phyloP scores from a whole-genome alignment of 2,888 invertebrate genomes.

The Oxyscelio sp. region DNA sequence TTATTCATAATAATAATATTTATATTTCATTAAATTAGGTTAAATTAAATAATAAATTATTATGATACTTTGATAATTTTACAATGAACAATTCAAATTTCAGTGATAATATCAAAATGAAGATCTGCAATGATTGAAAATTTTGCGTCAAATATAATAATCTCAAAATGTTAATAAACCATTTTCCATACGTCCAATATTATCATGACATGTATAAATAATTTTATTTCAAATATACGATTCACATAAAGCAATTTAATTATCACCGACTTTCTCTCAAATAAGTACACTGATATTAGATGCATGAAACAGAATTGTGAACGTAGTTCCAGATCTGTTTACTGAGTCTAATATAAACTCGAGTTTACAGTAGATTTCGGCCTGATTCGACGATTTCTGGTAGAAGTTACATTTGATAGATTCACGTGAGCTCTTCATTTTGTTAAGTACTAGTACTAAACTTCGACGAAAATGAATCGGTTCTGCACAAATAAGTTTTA shows the following conservation, averaged over 20 bases:
- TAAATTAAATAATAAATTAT: too few relatives aligned
- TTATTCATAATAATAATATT: too few relatives aligned
- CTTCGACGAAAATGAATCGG: constrained; percentile 11
- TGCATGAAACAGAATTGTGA: constrained; percentile 41
- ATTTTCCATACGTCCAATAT: too few relatives aligned
- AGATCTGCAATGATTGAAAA: too few relatives aligned
- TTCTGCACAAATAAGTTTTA: constrained; percentile 37
- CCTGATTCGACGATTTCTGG: constrained; percentile 53
- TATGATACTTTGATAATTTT: too few relatives aligned
- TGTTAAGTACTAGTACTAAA: constrained; percentile 22
- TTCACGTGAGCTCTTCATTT: constrained; percentile 40
- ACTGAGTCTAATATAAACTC: constrained; percentile 52
- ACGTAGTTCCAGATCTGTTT: constrained; percentile 36
- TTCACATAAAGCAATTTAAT: constrained; percentile 13
- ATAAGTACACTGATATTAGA: constrained; percentile 23
- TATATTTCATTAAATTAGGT: too few relatives aligned
- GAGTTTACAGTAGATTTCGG: constrained; percentile 52
- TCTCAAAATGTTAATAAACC: too few relatives aligned
- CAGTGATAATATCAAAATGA: too few relatives aligned
- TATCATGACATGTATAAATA: background rate
- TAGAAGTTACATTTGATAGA: constrained; percentile 42
- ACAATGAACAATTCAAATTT: too few relatives aligned
- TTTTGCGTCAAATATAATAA: too few relatives aligned
- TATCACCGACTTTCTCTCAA: background rate
- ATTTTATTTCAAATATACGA: constrained; percentile 12